Evolutionary conservation across 37 sponge, comb jelly and placozoan genomes (phyloP), one percentile per base, ranked within the genome.

Genomic region (Eunapius fragilis): DNA sequence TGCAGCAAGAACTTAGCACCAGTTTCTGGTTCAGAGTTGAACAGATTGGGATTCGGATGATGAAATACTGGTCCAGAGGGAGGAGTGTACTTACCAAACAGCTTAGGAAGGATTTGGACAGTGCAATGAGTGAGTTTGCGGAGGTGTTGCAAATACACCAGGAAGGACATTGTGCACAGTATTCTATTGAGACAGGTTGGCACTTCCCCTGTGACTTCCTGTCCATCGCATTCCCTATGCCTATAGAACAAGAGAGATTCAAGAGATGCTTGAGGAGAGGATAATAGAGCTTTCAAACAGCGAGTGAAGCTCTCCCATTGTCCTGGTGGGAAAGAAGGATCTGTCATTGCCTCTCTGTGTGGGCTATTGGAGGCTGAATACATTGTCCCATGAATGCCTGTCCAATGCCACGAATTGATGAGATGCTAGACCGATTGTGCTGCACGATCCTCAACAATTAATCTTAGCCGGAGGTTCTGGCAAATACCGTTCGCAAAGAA

Each of bases 281-380:
- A 49, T 88, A n/a, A 35, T 83, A 22, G 38, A 83, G 77, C 82
- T 83, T 49, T 82, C 83, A 25, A 25, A 22, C 78, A 69, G 78
- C 48, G 71, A 31, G 5, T 85, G 86, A 79, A 72, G 69, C 68
- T 87, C 25, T 32, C 34, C 23, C 84, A 41, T 41, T 9, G 41
- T 41, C 6, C 41, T 41, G 41, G 41, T 41, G 41, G 41, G 41
- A 41, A 41, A 88, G 71, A 83, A 77, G 37, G 84, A 88, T 50
- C 78, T 45, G 31, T 36, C 69, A 14, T 36, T 78, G 10, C 9
- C 79, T 41, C 69, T 82, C n/a, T 87, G 74, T 36, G 74, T 89
- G 27, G 90, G 86, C 81, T 86, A 89, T 72, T 74, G 90, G 35
- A 75, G 30, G 82, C 81, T 89, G 22, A 89, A 86, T 68, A 25